Percentiles rank a stretch among this genome's conserved stretches.
Conservation (phyloP, 2,113 vertebrate species). For the Acinonyx jubatus region DNA sequence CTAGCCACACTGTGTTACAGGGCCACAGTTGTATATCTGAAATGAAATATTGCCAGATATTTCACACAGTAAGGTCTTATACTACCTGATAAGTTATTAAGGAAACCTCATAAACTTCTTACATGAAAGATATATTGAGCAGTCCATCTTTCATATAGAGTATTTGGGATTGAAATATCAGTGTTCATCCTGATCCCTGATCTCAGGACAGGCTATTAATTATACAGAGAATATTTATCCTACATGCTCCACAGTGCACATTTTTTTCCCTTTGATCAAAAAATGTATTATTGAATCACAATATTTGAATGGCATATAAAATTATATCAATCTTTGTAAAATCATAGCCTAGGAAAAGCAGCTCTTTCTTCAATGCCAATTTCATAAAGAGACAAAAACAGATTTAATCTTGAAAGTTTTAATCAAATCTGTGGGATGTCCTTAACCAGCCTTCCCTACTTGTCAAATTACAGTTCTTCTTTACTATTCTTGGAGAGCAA, state of each 20-base stretch:
- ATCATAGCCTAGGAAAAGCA: neutral
- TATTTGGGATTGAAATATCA: conserved; percentile 75
- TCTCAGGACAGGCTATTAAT: conserved; percentile 76
- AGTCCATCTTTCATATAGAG: conserved; percentile 73
- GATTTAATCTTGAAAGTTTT: conserved; percentile 57
- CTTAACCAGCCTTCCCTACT: conserved; percentile 48
- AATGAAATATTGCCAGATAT: conserved; percentile 75
- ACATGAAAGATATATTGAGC: conserved; percentile 78
- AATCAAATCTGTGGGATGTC: conserved; percentile 60
- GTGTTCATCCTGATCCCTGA: conserved; percentile 61
- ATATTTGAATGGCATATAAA: conserved; percentile 55
- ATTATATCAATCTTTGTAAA: conserved; percentile 64
- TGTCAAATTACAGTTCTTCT: conserved; percentile 65
- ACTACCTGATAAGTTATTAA: conserved; percentile 79
- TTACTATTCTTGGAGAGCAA: neutral
- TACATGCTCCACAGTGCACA: neutral
- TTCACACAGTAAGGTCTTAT: conserved; percentile 77
- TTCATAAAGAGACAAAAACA: neutral
- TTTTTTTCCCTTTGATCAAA: neutral
- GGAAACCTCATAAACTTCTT: conserved; percentile 77
- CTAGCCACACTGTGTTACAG: neutral
- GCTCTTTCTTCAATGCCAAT: conserved; percentile 20
- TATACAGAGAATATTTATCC: conserved; percentile 75
- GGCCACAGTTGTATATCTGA: neutral
- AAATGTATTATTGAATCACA: conserved; percentile 60